Evolutionary conservation across 2,113 vertebrate species (phyloP).

Genomic region (Chiloscyllium plagiosum): DNA sequence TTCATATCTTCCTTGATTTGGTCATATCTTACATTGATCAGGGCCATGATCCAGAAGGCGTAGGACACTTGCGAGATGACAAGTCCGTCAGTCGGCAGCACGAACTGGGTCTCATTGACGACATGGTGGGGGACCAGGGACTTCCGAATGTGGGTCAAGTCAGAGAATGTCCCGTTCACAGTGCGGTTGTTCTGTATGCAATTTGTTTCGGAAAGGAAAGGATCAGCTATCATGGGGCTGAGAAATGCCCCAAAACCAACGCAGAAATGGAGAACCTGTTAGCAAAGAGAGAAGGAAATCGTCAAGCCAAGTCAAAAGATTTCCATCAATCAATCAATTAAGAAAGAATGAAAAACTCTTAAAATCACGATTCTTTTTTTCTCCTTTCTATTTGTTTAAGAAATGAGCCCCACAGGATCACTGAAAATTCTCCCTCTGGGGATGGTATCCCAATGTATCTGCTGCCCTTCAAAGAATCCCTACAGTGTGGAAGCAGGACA

Average conservation of each 20-base stretch:
- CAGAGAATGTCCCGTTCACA: constrained; percentile 49
- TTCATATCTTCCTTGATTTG: not conserved
- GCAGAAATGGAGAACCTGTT: constrained; percentile 86
- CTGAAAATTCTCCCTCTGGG: too few relatives aligned
- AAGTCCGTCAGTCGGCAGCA: constrained; percentile 56
- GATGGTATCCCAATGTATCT: too few relatives aligned
- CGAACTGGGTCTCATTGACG: constrained; percentile 61
- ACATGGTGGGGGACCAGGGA: constrained; percentile 53
- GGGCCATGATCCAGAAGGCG: constrained; percentile 96
- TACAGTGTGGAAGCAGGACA: too few relatives aligned
- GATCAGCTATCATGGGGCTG: constrained; percentile 86
- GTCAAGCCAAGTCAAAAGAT: too few relatives aligned
- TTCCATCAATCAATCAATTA: not conserved
- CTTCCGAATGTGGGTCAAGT: constrained; percentile 67
- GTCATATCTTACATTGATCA: constrained; percentile 77
- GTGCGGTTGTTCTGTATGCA: constrained; percentile 74
- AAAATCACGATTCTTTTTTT: too few relatives aligned
- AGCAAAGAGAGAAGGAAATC: constrained; percentile 29
- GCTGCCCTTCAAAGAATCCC: too few relatives aligned
- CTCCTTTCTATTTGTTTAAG: too few relatives aligned
- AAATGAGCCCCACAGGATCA: too few relatives aligned
- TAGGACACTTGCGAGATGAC: constrained; percentile 72
- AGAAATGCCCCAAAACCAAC: constrained; percentile 83
- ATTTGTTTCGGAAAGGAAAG: constrained; percentile 82
- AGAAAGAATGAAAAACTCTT: not conserved